A percentile compares a stretch with the other conserved stretches of the same genome.
phyloP scores from a whole-genome alignment of 2,113 vertebrate genomes.

The Alaudala cheleensis region DNA sequence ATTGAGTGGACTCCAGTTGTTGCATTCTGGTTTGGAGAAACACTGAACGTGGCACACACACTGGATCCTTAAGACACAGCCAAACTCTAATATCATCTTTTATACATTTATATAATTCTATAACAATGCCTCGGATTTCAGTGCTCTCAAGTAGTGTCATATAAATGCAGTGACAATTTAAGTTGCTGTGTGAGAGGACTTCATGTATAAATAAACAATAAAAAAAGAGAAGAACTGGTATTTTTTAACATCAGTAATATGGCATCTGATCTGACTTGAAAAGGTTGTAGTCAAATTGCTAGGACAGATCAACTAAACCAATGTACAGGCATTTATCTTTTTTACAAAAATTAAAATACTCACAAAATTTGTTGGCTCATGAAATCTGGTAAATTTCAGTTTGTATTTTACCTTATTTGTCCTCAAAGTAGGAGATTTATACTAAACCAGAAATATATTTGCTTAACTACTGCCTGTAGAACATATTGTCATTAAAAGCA shows the following conservation, averaged over 20 bases:
- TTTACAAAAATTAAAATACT: neutral
- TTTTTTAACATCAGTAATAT: neutral
- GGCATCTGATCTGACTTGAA: neutral
- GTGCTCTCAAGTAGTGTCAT: neutral
- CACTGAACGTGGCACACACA: neutral
- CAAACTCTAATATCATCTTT: neutral
- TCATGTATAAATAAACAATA: neutral
- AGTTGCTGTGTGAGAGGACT: fast-evolving
- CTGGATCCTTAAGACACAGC: neutral
- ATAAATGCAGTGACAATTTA: neutral
- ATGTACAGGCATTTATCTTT: neutral
- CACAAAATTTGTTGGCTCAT: neutral
- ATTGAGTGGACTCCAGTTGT: fast-evolving
- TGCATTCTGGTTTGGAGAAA: neutral
- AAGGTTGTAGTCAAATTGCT: neutral
- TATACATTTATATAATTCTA: neutral
- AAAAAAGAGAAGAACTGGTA: neutral
- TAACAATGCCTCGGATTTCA: fast-evolving
- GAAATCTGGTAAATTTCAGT: neutral
- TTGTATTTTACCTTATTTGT: neutral
- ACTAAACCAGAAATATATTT: neutral
- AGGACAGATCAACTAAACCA: neutral
- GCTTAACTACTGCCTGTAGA: neutral
- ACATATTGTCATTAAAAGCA: neutral
- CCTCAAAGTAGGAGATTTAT: neutral